Evolutionary conservation across 2,888 invertebrate genomes (phyloP).

Genomic region (Cremastinae sp.): DNA sequence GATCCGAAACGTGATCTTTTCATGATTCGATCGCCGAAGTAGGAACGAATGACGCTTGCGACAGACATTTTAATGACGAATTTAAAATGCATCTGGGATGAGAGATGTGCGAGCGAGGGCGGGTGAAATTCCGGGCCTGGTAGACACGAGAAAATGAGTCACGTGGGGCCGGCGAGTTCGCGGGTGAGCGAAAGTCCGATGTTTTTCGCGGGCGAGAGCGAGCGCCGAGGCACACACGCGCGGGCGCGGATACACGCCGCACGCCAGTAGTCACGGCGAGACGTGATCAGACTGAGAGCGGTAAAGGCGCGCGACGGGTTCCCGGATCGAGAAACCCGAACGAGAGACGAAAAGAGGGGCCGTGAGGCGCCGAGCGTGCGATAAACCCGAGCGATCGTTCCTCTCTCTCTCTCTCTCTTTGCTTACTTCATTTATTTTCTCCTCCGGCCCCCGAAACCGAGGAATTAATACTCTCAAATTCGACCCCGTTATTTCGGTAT

Average conservation of each 20-base stretch:
- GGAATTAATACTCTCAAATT: neutral
- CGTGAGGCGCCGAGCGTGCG: constrained; percentile 42
- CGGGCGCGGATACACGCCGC: constrained; percentile 30
- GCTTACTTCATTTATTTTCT: neutral
- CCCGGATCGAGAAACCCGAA: constrained; percentile 5
- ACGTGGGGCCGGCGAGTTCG: neutral
- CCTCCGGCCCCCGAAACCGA: neutral
- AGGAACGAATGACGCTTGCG: constrained; percentile 72
- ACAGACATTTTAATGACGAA: constrained; percentile 72
- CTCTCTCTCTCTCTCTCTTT: neutral
- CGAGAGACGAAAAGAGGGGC: constrained; percentile 9
- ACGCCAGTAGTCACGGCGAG: constrained; percentile 49
- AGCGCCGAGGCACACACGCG: neutral
- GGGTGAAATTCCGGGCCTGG: no score
- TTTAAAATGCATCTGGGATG: constrained; percentile 58
- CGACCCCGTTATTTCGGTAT: constrained; percentile 8
- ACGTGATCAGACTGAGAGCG: constrained; percentile 52
- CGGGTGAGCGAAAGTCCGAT: no score
- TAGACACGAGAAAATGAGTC: neutral
- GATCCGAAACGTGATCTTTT: constrained; percentile 75
- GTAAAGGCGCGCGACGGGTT: constrained; percentile 4
- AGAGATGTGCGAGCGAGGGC: no score
- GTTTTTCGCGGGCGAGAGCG: neutral
- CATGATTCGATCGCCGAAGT: constrained; percentile 67
- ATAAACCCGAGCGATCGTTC: constrained; percentile 42